Evolutionary conservation across 92 coral and sea anemone species (phyloP), one percentile per base, ranked within the genome.

Genomic region (Porites cylindrica): DNA sequence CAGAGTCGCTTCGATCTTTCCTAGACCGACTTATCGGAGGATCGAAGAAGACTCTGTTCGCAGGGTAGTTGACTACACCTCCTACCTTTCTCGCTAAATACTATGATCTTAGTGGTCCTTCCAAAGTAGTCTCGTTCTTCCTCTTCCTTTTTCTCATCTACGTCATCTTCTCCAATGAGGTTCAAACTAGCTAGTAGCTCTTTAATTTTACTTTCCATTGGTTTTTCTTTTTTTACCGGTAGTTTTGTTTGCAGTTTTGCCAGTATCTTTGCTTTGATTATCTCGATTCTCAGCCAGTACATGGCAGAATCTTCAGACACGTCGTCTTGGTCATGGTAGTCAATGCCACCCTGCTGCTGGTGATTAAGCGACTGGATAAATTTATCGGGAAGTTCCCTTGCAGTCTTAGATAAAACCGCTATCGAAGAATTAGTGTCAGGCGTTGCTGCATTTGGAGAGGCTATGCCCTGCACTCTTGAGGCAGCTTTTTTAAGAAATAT

Each of bases 11-110:
- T 29, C 32, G 32, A 29, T 29, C 32, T 29, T 29, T 29, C 32
- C 32, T 29, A 29, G 32, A 29, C 32, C 32, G 32, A 29, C 32
- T 29, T 29, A 29, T 29, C 32, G 32, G 32, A 29, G 32, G 32
- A 29, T 29, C 32, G 32, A 29, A 29, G 32, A 2, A 29, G 32
- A 29, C 32, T 29, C 32, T 29, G 3, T 70, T 82, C 32, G 32
- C 32, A 29, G 32, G 32, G 32, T 58, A 51, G 80, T 29, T 29
- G 32, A 64, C 29, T 59, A 52, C 20, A 4, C 61, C 86, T 61
- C 87, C 68, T 85, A 92, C 92, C 90, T 88, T 85, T 89, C 26
- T 59, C 85, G 54, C 95, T 85, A 26, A 80, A 75, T 32, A 92
- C 62, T 54, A 92, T 81, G 32, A 89, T 88, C 52, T 92, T 68